Evolutionary conservation across 2,113 vertebrate species (phyloP).

Genomic region (Mirounga angustirostris): DNA sequence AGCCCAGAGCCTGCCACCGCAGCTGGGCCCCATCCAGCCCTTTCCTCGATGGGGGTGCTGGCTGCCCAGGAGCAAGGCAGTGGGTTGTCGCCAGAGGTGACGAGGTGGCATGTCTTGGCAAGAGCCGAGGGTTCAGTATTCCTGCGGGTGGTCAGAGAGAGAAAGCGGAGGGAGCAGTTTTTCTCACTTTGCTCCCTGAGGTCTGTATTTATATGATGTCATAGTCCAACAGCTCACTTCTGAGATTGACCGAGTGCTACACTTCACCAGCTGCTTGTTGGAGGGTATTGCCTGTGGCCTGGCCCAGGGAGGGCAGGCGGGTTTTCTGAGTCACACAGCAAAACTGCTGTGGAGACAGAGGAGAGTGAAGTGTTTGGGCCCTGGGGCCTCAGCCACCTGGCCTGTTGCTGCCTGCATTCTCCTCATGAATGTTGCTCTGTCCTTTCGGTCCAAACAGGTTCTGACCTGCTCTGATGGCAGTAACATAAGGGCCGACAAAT

Average conservation of each 20-base stretch:
- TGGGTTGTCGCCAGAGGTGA: neutral
- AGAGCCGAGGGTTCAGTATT: neutral
- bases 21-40: neutral
- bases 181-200: neutral
- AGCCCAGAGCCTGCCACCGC: neutral
- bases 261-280: neutral
- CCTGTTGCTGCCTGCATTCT: neutral
- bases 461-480: neutral
- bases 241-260: neutral
- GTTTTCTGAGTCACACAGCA: slow-evolving; percentile 43
- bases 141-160: neutral
- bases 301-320: neutral
- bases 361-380: neutral
- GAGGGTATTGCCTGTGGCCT: neutral
- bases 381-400: neutral
- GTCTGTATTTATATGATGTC: neutral
- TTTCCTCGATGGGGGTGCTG: too few relatives aligned
- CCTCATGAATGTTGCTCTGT: neutral
- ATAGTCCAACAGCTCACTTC: neutral
- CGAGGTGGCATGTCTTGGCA: neutral
- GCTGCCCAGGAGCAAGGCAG: neutral
- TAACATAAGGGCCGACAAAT: neutral
- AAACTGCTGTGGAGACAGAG: neutral
- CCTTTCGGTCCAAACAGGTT: neutral
- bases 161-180: neutral